A percentile compares a stretch with the other conserved stretches of the same genome.
These are phyloP conservation scores for Ylistrum balloti DNA, from an alignment of 1,140 invertebrate genomes.

Conservation along the genomic window DNA sequence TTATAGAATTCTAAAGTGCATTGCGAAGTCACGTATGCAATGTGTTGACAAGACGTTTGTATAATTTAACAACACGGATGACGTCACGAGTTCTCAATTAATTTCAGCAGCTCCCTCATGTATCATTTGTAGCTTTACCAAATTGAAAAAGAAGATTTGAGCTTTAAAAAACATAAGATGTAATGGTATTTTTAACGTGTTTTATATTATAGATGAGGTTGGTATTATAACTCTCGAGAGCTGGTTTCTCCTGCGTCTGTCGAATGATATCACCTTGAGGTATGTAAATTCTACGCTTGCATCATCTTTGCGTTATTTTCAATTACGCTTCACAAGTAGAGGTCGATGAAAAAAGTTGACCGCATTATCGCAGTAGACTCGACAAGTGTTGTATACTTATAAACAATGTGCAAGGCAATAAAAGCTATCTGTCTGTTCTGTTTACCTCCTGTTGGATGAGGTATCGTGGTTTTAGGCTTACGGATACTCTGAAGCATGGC, in stretches of 20 bases:
- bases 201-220: background rate
- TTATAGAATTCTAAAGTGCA: too few relatives aligned
- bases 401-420: background rate
- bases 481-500: background rate
- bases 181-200: conserved; percentile 2
- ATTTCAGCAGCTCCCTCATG: background rate
- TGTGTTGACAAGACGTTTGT: too few relatives aligned
- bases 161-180: background rate
- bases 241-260: background rate
- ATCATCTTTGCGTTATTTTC: conserved; percentile 34
- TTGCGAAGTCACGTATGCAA: too few relatives aligned
- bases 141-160: background rate
- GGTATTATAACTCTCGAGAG: background rate
- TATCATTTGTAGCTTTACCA: too few relatives aligned
- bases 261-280: background rate
- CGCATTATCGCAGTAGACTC: background rate
- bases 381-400: conserved; percentile 39
- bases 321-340: background rate
- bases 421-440: background rate
- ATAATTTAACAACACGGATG: background rate
- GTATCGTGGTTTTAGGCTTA: background rate
- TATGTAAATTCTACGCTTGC: background rate
- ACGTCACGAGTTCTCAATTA: background rate
- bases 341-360: conserved; percentile 26
- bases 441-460: background rate